Evolutionary conservation across 2,797 vertebrate species (phyloP), one percentile per base, ranked within the genome.

Genomic region (Oceanodroma leucorhoa): DNA sequence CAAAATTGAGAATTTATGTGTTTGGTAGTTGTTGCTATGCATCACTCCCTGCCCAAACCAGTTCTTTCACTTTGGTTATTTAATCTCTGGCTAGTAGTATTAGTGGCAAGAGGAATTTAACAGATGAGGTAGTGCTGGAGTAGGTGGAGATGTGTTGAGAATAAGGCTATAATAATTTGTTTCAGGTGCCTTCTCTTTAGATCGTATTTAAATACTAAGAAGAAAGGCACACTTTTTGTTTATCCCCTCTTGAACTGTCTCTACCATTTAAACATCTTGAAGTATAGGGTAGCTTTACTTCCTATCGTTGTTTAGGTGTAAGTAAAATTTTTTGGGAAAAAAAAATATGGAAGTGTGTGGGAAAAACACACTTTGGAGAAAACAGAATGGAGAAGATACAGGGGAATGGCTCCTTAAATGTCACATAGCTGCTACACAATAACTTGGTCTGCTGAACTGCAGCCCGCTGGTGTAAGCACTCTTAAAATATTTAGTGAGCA

Each of bases 21-120:
- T 90, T 94, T 83, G 29, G 32, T 75, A 38, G 66, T 55, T 84
- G 83, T 90, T 94, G 73, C 87, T 93, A 90, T 0, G 3, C 83
- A 83, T 92, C 51, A 45, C 36, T 95, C 73, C 78, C 91, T 93
- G 90, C 73, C 93, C 94, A 94, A 95, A 97, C 95, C 94, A 94
- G 95, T 97, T 97, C 66, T 87, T 91, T 96, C 75, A 92, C 91
- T 94, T 55, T 14, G 86, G 66, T 55, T 90, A 84, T 82, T 97
- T 94, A 95, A 93, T 95, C 86, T 83, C 69, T 29, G 53, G 87
- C 58, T 93, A 82, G 53, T 69, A 88, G 43, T 79, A 89, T n/a
- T 79, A 91, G 70, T 79, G 51, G 77, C 60, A 88, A 91, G 69
- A 87, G 54, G 79, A 75, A 72, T 83, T 96, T 83, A 93, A 80